A percentile compares a stretch with the other conserved stretches of the same genome.
phyloP scores from a whole-genome alignment of 1,140 invertebrate species.

The Kradibia gibbosae region DNA sequence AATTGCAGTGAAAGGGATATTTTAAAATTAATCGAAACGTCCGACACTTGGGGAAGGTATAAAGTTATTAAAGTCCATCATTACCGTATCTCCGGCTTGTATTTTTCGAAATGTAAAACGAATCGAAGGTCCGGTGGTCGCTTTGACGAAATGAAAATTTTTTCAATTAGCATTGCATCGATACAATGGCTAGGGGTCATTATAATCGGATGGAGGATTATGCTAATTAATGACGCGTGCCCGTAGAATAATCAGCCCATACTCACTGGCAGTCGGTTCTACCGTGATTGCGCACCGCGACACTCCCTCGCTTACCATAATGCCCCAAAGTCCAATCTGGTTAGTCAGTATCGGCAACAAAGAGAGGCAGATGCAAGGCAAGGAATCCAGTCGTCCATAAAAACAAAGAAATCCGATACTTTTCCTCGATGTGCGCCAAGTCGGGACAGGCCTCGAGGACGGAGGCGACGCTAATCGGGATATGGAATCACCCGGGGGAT shows the following conservation, averaged over 20 bases:
- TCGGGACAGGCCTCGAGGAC: background rate
- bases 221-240: background rate
- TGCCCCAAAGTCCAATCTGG: background rate
- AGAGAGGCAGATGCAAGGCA: background rate
- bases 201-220: no score
- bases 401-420: background rate
- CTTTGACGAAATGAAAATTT: no score
- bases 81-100: no score
- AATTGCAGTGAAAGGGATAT: no score
- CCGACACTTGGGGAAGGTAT: no score
- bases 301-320: background rate
- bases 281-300: no score
- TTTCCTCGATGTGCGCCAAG: background rate
- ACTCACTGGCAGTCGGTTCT: background rate
- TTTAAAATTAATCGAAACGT: no score
- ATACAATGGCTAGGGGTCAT: no score
- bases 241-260: background rate
- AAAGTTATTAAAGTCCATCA: no score
- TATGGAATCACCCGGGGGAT: constrained; percentile 12
- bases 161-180: no score
- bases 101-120: no score
- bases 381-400: background rate
- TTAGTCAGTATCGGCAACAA: background rate
- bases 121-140: no score
- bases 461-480: background rate